Evolutionary conservation across 2,797 vertebrate species (phyloP).

Genomic region (Chiloscyllium punctatum): DNA sequence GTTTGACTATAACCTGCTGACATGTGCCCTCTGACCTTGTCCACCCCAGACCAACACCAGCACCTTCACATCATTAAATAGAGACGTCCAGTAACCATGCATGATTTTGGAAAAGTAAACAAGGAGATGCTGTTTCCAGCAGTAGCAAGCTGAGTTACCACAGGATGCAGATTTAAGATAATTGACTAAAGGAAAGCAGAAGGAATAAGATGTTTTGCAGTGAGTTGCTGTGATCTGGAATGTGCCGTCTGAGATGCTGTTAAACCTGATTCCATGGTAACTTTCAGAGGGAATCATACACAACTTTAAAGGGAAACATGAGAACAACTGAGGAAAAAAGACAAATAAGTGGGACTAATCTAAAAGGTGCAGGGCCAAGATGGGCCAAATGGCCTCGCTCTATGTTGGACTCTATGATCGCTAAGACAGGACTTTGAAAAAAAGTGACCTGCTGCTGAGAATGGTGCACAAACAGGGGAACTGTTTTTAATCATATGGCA

Average conservation of each 20-base stretch:
- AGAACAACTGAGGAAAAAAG: no score
- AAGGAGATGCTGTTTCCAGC: neutral
- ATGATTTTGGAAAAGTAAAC: neutral
- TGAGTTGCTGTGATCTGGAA: neutral
- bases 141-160: neutral
- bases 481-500: neutral
- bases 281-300: neutral
- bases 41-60: no score
- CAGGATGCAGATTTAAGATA: neutral
- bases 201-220: no score
- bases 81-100: no score
- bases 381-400: neutral
- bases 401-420: neutral
- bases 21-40: no score
- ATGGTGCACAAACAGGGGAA: neutral
- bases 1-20: no score
- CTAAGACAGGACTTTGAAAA: neutral
- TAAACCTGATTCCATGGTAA: neutral
- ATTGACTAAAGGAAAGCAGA: neutral
- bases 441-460: neutral
- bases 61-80: no score
- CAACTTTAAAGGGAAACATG: neutral
- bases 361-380: neutral
- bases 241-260: neutral
- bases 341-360: neutral